phyloP scores from a whole-genome alignment of 2,797 vertebrate genomes.

The Macropodus opercularis region DNA sequence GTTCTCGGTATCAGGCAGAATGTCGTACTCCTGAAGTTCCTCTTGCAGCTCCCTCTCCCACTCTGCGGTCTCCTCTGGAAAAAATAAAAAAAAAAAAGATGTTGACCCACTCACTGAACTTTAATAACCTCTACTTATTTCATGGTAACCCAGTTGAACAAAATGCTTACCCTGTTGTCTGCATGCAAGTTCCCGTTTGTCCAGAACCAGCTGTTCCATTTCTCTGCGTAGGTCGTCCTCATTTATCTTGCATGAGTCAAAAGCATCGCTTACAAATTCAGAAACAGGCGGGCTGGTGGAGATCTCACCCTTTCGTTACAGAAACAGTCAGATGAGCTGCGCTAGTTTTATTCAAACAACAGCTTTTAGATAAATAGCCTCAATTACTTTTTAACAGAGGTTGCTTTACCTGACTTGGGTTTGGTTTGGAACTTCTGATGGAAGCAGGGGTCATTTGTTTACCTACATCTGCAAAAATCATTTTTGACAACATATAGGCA shows the following conservation, averaged over 20 bases:
- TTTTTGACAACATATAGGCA: constrained; percentile 1
- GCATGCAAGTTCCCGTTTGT: constrained; percentile 80
- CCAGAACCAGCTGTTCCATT: constrained; percentile 92
- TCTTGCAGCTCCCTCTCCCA: constrained; percentile 92
- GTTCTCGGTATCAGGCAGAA: constrained; percentile 85
- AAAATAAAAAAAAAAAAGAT: constrained; percentile 5
- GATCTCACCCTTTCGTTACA: constrained; percentile 83
- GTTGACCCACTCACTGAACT: constrained; percentile 75
- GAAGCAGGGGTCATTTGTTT: constrained; percentile 57
- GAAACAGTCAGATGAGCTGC: constrained; percentile 1
- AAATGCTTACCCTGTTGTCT: constrained; percentile 75
- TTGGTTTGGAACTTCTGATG: constrained; percentile 51
- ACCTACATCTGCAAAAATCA: constrained; percentile 53
- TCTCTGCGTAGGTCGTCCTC: constrained; percentile 92
- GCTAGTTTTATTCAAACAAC: neutral
- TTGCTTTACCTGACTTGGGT: constrained; percentile 65
- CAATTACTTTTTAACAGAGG: neutral
- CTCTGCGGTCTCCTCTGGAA: constrained; percentile 84
- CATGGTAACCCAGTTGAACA: constrained; percentile 8
- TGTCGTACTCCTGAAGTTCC: constrained; percentile 91
- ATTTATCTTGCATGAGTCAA: constrained; percentile 87
- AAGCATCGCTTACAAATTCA: constrained; percentile 93
- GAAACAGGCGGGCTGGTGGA: constrained; percentile 87
- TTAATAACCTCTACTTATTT: neutral
- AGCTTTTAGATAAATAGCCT: neutral